Evolutionary conservation across 1,140 invertebrate genomes (phyloP).

Genomic region (Anadara kagoshimensis): DNA sequence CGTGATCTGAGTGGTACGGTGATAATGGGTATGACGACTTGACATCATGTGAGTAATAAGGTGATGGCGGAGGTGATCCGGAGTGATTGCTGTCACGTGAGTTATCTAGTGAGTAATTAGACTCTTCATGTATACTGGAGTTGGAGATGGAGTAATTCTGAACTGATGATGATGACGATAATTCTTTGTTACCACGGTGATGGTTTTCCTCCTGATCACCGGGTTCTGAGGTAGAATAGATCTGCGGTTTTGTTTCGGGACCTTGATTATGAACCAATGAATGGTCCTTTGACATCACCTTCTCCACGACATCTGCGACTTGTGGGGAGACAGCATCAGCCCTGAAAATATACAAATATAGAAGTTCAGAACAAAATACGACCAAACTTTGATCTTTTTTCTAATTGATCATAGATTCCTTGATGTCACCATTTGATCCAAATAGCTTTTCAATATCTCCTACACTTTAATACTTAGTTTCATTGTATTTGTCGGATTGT

Average conservation of each 20-base stretch:
- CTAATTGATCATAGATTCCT: too few species aligned
- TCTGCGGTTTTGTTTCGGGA: constrained; percentile 3
- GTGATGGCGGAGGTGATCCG: not conserved
- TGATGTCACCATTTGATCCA: too few species aligned
- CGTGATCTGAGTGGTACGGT: constrained; percentile 10
- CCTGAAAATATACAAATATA: constrained; percentile 52
- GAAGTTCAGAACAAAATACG: too few species aligned
- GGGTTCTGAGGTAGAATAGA: constrained; percentile 6
- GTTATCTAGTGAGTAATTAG: not conserved
- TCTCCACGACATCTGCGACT: constrained; percentile 55
- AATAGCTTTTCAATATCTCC: too few species aligned
- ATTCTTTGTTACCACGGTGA: not conserved
- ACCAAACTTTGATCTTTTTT: too few species aligned
- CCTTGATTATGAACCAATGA: constrained; percentile 23
- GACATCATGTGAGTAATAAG: not conserved
- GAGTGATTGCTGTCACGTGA: not conserved
- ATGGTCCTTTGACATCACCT: constrained; percentile 37
- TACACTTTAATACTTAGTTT: too few species aligned
- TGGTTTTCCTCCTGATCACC: not conserved
- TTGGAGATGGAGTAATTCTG: constrained; percentile 12
- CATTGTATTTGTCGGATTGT: too few species aligned
- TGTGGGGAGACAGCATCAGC: constrained; percentile 59
- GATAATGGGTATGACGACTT: not conserved
- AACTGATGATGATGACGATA: not conserved
- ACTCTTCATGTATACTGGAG: constrained; percentile 4